Base-by-base conservation (phyloP, 2,888 invertebrate species). In the Ochlodes sylvanus region DNA sequence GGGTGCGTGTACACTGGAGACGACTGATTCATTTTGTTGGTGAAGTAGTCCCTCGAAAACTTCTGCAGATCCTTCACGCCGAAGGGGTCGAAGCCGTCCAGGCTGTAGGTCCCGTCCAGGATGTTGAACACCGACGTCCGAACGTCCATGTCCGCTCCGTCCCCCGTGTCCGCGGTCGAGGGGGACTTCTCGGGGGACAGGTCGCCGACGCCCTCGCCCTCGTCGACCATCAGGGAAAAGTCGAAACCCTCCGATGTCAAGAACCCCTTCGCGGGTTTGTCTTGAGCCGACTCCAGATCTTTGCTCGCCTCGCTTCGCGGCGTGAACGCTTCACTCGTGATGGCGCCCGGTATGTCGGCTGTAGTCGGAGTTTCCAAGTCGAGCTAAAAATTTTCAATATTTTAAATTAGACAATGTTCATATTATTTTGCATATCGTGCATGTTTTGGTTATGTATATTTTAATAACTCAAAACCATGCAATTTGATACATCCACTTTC, bases 301-400 rank as follows among this genome's bases (percentile, higher is more conserved):
- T 86, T 87, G 71, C 78, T 76, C 15, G 73, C 72, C 71, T 90
- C 90, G 69, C 84, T 88, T 69, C 77, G 77, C 1, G 93, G 88
- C 6, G 92, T 87, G 66, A 88, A 87, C 10, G 85, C 74, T 9
- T 89, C 90, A 38, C 85, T 80, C 0, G 89, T 86, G 32, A 86
- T 75, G 1, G 83, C 83, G 6, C 87, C 87, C 0, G 88, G 94
- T 15, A 92, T 76, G 19, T 94, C 94, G 1, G 91, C 91, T 38
- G 93, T 93, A 3, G 93, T 92, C 10, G 94, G 94, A 2, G 93
- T 94, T 86, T 94, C 94, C 47, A 94, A 74, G 70, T 93, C 93
- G 17, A 94, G 83, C 93, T 94, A 73, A 57, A 88, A 71, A 17
- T 32, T 15, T 14, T 14, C 14, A 62, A 41, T 3, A 19, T 41